Percentiles rank a stretch among this genome's conserved stretches.
Conservation (phyloP, 2,888 invertebrate species). For the Philereme transversata region DNA sequence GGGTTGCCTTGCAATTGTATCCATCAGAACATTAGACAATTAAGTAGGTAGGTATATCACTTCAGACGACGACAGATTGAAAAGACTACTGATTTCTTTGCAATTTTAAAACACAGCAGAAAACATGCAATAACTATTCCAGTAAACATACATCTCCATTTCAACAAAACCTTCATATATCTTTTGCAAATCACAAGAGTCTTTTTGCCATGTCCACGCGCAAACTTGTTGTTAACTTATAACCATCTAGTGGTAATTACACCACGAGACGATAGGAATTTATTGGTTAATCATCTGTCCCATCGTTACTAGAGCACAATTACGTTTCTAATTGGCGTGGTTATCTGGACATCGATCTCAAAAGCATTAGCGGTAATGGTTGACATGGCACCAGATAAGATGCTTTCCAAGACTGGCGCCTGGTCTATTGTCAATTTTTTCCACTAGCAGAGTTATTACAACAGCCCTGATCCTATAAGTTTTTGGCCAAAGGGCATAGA, state of each 20-base stretch:
- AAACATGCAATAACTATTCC: too few species aligned
- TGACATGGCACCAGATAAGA: constrained; percentile 22
- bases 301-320: constrained; percentile 36
- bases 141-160: too few species aligned
- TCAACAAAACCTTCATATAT: too few species aligned
- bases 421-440: neutral
- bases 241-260: constrained; percentile 11
- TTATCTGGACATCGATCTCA: constrained; percentile 33
- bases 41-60: too few species aligned
- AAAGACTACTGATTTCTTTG: too few species aligned
- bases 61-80: too few species aligned
- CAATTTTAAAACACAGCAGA: too few species aligned
- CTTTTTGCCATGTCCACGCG: constrained; percentile 1
- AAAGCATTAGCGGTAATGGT: constrained; percentile 21
- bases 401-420: constrained; percentile 19
- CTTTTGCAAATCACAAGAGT: too few species aligned
- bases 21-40: too few species aligned
- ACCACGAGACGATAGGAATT: constrained; percentile 33
- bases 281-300: constrained; percentile 40
- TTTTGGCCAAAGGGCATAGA: too few species aligned
- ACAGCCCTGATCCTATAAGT: too few species aligned
- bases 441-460: neutral
- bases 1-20: too few species aligned
- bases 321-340: constrained; percentile 36
- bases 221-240: neutral